Base-by-base conservation (phyloP, 1,140 invertebrate genomes). In the Drosophila takahashii region DNA sequence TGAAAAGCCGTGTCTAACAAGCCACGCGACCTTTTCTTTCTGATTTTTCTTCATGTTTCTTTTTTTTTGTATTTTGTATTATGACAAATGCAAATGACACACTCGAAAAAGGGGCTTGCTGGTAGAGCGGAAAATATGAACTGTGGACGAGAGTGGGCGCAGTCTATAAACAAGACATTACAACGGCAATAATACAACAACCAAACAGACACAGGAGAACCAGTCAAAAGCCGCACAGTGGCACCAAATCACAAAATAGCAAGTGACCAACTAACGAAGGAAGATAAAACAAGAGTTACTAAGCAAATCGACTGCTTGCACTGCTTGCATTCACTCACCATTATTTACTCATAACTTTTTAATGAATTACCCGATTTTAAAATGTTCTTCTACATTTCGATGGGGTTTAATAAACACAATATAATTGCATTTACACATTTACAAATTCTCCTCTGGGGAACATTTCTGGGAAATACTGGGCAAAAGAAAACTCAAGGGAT, bases 71-170 rank as follows among this genome's bases (percentile, higher is more conserved):
- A 22, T 22, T 22, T 22, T 9, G 11, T 18, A 44, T 66, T 71
- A 73, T 64, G 81, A 85, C 81, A 85, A 85, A 85, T 85, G 81
- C 78, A 85, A 85, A 85, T 85, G 83, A 81, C 83, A 74, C 64
- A 85, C 64, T 74, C 70, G 36, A 59, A 44, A 13, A 41, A 22
- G 42, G 26, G 22, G 37, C 32, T 29, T 15, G 37, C 32, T 29
- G 11, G 4, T 18, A 9, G 6, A 39, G 59, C 11, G 11, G 32
- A 41, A 36, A 65, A 70, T 70, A 71, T 71, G 67, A 71, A 66
- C 70, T 74, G 44, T 34, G 36, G n/a, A 2, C 22, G 22, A 41
- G 27, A 51, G 45, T 80, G 74, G 81, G 62, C 81, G 51, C 66
- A 67, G 70, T 74, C 70, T 75, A 74, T 74, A 60, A 56, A 66